Evolutionary conservation across 2,797 vertebrate species (phyloP), one percentile per base, ranked within the genome.

Genomic region (Clarias laeviceps): DNA sequence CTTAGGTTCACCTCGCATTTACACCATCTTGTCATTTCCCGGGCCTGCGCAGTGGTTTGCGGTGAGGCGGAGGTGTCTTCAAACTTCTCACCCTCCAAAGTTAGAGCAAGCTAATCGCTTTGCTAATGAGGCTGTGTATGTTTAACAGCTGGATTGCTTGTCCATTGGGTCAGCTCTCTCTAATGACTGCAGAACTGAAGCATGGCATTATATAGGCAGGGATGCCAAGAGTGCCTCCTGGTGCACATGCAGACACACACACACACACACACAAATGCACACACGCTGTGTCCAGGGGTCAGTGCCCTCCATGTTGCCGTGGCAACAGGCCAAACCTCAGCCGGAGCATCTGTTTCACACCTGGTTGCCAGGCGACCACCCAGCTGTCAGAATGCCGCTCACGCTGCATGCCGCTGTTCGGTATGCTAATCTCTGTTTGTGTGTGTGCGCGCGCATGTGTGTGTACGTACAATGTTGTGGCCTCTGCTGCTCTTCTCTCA

Each of bases 301-400:
- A 81, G 82, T 64, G 80, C 89, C 85, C 89, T 82, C 22, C 59
- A 54, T 88, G 88, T 91, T 89, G 84, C 87, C 7, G 82, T 87
- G 88, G 89, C 87, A 81, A 88, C 88, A 80, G 69, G 81, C 88
- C 89, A 89, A 86, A 88, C 85, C 61, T 14, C 84, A 84, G 86
- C 86, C 84, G 76, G 79, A 83, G 88, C 88, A 87, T 87, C 87
- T 88, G 86, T 89, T 88, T 84, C 87, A 66, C 89, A 90, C 89
- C 89, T 90, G 88, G 85, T 88, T 88, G 85, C 88, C 87, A 87
- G 87, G 89, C 80, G 80, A 89, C 89, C 85, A 87, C 87, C 82
- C 85, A 89, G 88, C 88, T 90, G 89, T 87, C 89, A 85, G 64
- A 86, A 87, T 85, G 82, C 70, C 70, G 72, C 73, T 88, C 87